Percentiles rank a stretch among this genome's conserved stretches.
These are phyloP conservation scores for Hirtodrosophila cameraria DNA, from an alignment of 2,888 invertebrate genomes.

Conservation along the genomic window DNA sequence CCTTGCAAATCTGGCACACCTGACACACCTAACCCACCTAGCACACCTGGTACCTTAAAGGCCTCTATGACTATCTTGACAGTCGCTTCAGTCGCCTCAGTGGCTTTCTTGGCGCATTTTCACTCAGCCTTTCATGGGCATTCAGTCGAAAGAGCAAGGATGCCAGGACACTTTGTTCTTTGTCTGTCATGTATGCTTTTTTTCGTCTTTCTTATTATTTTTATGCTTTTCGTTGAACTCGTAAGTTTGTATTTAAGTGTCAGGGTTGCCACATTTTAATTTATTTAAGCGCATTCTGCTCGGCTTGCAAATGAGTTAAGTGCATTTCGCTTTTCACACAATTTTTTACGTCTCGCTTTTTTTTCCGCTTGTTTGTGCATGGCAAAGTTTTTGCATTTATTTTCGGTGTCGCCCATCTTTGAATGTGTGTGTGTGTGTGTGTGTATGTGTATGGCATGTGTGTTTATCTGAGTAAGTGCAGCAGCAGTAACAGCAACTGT, in stretches of 20 bases:
- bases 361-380: neutral
- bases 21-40: slow-evolving; percentile 8
- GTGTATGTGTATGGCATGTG: neutral
- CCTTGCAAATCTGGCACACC: no score
- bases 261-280: slow-evolving; percentile 74
- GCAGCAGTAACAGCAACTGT: slow-evolving; percentile 18
- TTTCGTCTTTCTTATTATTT: neutral
- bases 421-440: slow-evolving; percentile 1
- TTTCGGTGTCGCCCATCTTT: slow-evolving; percentile 4
- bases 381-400: slow-evolving; percentile 15
- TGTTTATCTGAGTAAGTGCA: slow-evolving; percentile 39
- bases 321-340: slow-evolving; percentile 50
- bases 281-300: slow-evolving; percentile 71
- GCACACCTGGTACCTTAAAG: slow-evolving; percentile 48
- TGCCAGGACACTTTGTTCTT: slow-evolving; percentile 40
- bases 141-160: slow-evolving; percentile 48
- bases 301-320: slow-evolving; percentile 68
- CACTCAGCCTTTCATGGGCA: slow-evolving; percentile 54
- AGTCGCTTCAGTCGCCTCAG: slow-evolving; percentile 15
- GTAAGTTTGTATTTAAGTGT: slow-evolving; percentile 54
- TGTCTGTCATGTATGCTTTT: slow-evolving; percentile 46
- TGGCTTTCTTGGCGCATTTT: slow-evolving; percentile 43
- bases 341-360: slow-evolving; percentile 9
- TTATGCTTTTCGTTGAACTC: slow-evolving; percentile 3
- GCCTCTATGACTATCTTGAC: slow-evolving; percentile 32